Evolutionary conservation across 2,113 vertebrate genomes (phyloP).

Genomic region (Axis porcinus): DNA sequence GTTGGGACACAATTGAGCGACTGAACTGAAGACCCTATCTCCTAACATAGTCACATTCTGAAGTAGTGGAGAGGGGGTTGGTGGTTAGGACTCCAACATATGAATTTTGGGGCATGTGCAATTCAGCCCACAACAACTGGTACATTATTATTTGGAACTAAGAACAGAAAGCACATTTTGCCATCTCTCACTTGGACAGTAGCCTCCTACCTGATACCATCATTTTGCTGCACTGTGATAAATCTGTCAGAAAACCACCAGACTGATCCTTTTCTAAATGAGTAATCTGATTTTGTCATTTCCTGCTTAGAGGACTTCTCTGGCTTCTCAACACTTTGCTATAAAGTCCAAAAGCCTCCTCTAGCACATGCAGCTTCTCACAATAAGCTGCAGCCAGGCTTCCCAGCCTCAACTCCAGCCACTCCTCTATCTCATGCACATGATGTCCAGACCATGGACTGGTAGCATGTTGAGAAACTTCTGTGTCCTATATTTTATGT

Average conservation of each 20-base stretch:
- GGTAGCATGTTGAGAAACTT: not conserved
- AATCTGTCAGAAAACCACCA: not conserved
- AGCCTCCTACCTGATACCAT: not conserved
- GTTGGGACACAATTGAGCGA: not conserved
- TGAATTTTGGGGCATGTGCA: not conserved
- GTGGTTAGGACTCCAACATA: not conserved
- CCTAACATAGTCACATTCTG: not conserved
- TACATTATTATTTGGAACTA: not conserved
- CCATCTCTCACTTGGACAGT: not conserved
- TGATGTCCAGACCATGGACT: not conserved
- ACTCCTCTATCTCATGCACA: not conserved
- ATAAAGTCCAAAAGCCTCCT: not conserved
- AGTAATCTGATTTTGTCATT: not conserved
- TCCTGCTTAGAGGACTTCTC: not conserved
- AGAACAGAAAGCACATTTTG: not conserved
- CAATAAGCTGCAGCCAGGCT: not conserved
- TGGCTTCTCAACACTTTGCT: not conserved
- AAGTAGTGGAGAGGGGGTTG: not conserved
- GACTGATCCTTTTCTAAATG: not conserved
- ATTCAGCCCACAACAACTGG: not conserved
- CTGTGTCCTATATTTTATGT: not conserved
- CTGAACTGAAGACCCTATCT: not conserved
- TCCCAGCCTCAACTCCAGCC: not conserved
- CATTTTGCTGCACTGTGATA: not conserved
- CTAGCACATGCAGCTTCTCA: not conserved